phyloP scores from a whole-genome alignment of 2,113 vertebrate species.

The Lamprologus ornatipinnis region DNA sequence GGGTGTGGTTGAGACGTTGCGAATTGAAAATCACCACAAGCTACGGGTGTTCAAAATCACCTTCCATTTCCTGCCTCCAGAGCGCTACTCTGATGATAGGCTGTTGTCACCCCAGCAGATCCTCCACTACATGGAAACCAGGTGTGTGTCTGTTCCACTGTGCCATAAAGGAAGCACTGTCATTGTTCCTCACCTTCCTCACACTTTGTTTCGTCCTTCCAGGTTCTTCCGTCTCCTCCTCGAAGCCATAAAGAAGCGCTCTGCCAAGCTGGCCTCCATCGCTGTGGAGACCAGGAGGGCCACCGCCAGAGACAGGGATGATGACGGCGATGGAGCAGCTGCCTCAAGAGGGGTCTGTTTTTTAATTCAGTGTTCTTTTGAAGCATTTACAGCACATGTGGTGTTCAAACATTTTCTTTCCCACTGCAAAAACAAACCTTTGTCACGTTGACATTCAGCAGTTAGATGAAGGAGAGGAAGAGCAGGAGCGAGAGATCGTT shows the following conservation, averaged over 20 bases:
- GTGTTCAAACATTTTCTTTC: neutral
- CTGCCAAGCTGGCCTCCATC: conserved; percentile 77
- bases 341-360: neutral
- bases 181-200: neutral
- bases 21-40: conserved; percentile 58
- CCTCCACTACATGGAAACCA: conserved; percentile 85
- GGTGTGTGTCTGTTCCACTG: conserved; percentile 51
- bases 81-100: conserved; percentile 82
- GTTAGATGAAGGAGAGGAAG: conserved; percentile 55
- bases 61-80: conserved; percentile 81
- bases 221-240: conserved; percentile 86
- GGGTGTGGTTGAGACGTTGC: conserved; percentile 80
- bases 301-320: conserved; percentile 70
- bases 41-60: conserved; percentile 74
- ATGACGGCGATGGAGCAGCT: neutral
- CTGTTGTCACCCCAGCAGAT: conserved; percentile 77
- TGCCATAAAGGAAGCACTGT: neutral
- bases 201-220: neutral
- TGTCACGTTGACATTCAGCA: neutral
- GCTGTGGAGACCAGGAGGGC: conserved; percentile 78
- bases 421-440: neutral
- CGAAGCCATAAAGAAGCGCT: conserved; percentile 82
- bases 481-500: conserved; percentile 71
- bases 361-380: neutral
- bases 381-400: neutral